Conservation (phyloP, 1,140 invertebrate genomes). For the Oryctes rhinoceros region DNA sequence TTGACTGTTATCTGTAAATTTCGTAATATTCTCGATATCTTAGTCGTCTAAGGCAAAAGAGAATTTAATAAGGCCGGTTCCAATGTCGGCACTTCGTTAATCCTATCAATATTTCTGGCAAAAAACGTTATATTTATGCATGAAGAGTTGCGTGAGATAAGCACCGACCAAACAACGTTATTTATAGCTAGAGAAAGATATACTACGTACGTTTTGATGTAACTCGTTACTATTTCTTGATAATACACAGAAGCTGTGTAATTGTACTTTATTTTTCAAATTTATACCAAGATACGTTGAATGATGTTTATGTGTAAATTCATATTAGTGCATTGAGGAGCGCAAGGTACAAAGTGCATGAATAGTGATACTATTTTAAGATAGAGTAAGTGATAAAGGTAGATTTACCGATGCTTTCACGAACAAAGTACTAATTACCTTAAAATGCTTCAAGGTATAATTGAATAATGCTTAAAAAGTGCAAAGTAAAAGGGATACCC, state of each 20-base stretch:
- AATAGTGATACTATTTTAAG: constrained; percentile 24
- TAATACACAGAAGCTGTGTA: neutral
- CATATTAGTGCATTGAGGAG: neutral
- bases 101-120: neutral
- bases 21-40: neutral
- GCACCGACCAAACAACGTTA: neutral
- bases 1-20: neutral
- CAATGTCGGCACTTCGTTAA: neutral
- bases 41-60: neutral
- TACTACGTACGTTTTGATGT: neutral
- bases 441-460: neutral
- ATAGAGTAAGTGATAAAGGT: constrained; percentile 12
- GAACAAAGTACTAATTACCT: neutral
- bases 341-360: neutral
- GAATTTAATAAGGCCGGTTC: neutral
- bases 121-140: neutral
- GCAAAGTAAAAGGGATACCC: neutral
- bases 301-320: neutral
- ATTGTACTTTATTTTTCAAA: too few relatives aligned
- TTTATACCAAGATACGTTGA: neutral
- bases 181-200: neutral
- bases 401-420: neutral
- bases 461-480: neutral
- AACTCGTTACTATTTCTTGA: neutral
- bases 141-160: neutral